Evolutionary conservation across 2,113 vertebrate genomes (phyloP).

Genomic region (Phocoena phocoena): DNA sequence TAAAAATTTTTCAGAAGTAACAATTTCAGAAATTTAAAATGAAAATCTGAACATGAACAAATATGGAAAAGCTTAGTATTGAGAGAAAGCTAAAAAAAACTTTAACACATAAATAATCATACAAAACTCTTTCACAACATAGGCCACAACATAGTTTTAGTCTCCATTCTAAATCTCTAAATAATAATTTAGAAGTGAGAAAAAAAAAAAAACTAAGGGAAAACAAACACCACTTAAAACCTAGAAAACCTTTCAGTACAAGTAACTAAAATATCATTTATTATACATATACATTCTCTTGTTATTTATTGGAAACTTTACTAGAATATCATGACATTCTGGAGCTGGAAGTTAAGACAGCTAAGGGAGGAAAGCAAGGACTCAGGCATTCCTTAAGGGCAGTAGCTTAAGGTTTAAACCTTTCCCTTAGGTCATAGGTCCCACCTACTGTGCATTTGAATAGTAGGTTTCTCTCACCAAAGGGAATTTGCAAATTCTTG

Average conservation of each 20-base stretch:
- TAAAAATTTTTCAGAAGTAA: conserved; percentile 13
- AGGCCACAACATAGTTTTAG: not conserved
- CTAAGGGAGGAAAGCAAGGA: conserved; percentile 50
- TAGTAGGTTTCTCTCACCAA: conserved; percentile 63
- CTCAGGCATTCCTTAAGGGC: conserved; percentile 31
- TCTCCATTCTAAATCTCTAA: conserved; percentile 28
- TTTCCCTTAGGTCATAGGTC: conserved; percentile 62
- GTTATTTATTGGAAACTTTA: not conserved
- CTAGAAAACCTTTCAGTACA: not conserved
- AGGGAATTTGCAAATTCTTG: conserved; percentile 14
- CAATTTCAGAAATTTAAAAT: conserved; percentile 47
- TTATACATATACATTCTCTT: not conserved
- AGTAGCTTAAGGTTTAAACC: conserved; percentile 42
- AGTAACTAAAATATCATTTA: not conserved
- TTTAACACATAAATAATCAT: not conserved
- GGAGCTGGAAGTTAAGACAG: not conserved
- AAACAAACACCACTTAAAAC: conserved; percentile 29
- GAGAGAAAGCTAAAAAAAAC: conserved; percentile 17
- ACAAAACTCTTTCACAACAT: not conserved
- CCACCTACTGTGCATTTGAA: conserved; percentile 71
- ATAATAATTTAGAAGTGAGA: not conserved
- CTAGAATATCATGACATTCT: conserved; percentile 15
- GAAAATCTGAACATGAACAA: conserved; percentile 13
- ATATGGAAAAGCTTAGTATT: conserved; percentile 7
- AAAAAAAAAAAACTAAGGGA: not conserved